A percentile compares a stretch with the other conserved stretches of the same genome.
phyloP scores from a whole-genome alignment of 2,113 vertebrate species.

The Oreochromis spilurus region DNA sequence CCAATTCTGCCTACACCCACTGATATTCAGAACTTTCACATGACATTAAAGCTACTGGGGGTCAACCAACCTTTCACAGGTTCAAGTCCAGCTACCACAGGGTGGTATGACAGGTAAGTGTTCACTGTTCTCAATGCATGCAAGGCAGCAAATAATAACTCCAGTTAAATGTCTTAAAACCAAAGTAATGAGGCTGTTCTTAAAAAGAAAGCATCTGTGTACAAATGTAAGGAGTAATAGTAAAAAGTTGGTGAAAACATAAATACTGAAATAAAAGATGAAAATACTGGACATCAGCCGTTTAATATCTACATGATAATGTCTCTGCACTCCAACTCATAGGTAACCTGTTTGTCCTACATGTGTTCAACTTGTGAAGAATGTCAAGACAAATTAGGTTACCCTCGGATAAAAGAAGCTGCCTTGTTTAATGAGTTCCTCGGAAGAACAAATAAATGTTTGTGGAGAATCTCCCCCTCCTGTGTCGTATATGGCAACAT shows the following conservation, averaged over 20 bases:
- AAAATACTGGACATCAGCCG: neutral
- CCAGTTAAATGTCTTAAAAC: neutral
- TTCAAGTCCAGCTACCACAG: neutral
- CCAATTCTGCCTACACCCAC: neutral
- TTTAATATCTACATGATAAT: neutral
- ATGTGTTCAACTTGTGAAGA: constrained; percentile 16
- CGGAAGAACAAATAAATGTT: constrained; percentile 50
- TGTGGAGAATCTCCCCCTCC: constrained; percentile 28
- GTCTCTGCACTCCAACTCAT: neutral
- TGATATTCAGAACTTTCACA: neutral
- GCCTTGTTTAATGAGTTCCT: constrained; percentile 45
- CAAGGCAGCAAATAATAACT: neutral
- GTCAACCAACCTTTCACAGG: neutral
- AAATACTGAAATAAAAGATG: neutral
- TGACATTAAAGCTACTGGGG: neutral
- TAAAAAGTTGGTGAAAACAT: neutral
- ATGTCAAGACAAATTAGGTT: constrained; percentile 28
- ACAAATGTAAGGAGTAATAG: neutral
- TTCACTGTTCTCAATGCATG: neutral
- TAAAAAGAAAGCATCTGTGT: rapidly evolving
- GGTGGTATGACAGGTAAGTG: neutral
- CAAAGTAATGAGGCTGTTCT: neutral
- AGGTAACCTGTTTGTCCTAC: neutral
- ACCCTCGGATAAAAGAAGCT: constrained; percentile 10
- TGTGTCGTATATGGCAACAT: neutral